A percentile compares a stretch with the other conserved stretches of the same genome.
These are phyloP conservation scores for Brachypterus glaber DNA, from an alignment of 2,888 invertebrate genomes.

Conservation along the genomic window DNA sequence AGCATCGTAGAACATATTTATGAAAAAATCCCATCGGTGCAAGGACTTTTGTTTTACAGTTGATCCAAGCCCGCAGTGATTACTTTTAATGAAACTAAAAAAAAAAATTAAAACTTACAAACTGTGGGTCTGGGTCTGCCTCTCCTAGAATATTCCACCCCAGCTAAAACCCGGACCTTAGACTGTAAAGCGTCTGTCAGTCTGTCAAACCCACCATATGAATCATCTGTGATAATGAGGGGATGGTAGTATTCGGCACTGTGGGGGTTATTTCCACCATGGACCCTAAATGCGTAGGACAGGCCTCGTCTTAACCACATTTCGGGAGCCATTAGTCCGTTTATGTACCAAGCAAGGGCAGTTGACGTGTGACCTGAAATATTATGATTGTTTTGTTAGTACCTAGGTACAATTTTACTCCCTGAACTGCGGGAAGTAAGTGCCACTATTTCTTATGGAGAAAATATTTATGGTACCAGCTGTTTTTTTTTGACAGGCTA, in stretches of 20 bases:
- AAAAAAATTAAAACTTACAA: slow-evolving; percentile 40
- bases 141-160: slow-evolving; percentile 72
- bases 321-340: slow-evolving; percentile 80
- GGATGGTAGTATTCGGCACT: slow-evolving; percentile 81
- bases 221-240: slow-evolving; percentile 76
- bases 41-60: no score
- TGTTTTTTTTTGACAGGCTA: no score
- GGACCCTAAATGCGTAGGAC: slow-evolving; percentile 70
- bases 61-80: no score
- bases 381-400: no score
- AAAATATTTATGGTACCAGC: no score
- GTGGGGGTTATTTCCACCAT: slow-evolving; percentile 84
- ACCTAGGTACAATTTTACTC: no score
- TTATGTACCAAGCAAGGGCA: slow-evolving; percentile 84
- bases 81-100: no score
- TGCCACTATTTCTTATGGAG: no score
- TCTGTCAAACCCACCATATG: slow-evolving; percentile 72
- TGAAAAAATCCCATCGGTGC: no score
- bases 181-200: slow-evolving; percentile 60
- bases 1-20: no score
- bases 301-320: slow-evolving; percentile 77
- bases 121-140: slow-evolving; percentile 72
- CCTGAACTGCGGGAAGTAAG: no score
- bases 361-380: slow-evolving; percentile 54
- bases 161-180: slow-evolving; percentile 64